These are phyloP conservation scores for Papilio protenor DNA, from an alignment of 2,888 invertebrate species.

Conservation along the genomic window DNA sequence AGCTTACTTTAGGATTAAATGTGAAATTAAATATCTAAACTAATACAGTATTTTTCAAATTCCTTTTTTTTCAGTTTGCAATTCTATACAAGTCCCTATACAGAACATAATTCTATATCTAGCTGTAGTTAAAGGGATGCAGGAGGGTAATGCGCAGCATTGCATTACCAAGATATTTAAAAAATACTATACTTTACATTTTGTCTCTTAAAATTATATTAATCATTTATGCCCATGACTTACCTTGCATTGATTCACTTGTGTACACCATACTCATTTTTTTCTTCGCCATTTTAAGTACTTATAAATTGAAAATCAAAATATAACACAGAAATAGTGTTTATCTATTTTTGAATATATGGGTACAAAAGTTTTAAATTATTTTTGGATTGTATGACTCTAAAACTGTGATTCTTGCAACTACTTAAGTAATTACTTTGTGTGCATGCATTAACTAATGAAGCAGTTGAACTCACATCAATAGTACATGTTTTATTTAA, in stretches of 20 bases:
- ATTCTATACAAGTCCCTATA: no score
- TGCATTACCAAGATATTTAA: background rate
- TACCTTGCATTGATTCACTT: slow-evolving; percentile 31
- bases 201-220: background rate
- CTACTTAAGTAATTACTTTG: background rate
- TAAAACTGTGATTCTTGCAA: background rate
- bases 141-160: background rate
- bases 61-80: background rate
- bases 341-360: background rate
- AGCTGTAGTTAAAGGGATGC: no score
- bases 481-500: background rate
- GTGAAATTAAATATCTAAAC: background rate
- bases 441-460: background rate
- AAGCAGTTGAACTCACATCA: background rate
- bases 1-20: background rate
- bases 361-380: background rate
- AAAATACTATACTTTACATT: background rate
- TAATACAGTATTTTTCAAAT: background rate
- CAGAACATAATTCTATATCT: no score
- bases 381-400: background rate
- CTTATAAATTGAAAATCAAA: background rate
- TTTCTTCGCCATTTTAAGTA: background rate
- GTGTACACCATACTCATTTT: background rate
- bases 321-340: background rate
- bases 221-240: slow-evolving; percentile 21